Evolutionary conservation across 2,888 invertebrate genomes (phyloP).

Genomic region (Cordilura impudica): DNA sequence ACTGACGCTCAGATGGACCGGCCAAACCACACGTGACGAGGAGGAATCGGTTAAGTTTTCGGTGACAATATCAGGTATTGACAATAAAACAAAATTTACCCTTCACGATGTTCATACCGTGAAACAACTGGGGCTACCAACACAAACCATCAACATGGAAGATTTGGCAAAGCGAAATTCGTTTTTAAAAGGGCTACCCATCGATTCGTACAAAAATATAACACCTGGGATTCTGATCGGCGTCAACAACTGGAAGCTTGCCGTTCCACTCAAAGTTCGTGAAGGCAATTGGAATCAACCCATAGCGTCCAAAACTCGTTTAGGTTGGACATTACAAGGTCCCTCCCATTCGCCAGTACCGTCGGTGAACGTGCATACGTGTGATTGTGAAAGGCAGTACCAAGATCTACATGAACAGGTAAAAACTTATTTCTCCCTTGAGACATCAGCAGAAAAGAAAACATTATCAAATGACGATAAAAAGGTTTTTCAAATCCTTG

Average conservation of each 20-base stretch:
- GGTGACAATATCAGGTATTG: not conserved
- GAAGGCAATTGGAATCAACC: slow-evolving; percentile 25
- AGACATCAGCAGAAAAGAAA: not conserved
- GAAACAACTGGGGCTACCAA: not conserved
- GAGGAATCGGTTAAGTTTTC: slow-evolving; percentile 1
- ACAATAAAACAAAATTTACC: not conserved
- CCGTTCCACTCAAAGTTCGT: slow-evolving; percentile 25
- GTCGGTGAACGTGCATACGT: not conserved
- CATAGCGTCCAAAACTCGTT: slow-evolving; percentile 9
- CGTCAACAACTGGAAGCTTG: slow-evolving; percentile 34
- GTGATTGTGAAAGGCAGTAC: slow-evolving; percentile 14
- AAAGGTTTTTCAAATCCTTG: slow-evolving; percentile 32
- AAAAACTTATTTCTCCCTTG: slow-evolving; percentile 2
- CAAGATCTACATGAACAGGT: slow-evolving; percentile 6
- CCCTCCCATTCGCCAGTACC: not conserved
- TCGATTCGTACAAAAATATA: slow-evolving; percentile 4
- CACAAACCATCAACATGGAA: slow-evolving; percentile 5
- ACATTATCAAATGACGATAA: not conserved
- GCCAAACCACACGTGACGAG: slow-evolving; percentile 26
- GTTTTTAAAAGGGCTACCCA: not conserved
- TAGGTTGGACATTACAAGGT: slow-evolving; percentile 12
- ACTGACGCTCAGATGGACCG: slow-evolving; percentile 25
- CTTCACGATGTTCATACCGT: slow-evolving; percentile 23
- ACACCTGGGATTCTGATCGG: slow-evolving; percentile 41
- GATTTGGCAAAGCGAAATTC: not conserved